These are phyloP conservation scores for Typhlichthys subterraneus DNA, from an alignment of 2,797 vertebrate genomes.

Conservation along the genomic window DNA sequence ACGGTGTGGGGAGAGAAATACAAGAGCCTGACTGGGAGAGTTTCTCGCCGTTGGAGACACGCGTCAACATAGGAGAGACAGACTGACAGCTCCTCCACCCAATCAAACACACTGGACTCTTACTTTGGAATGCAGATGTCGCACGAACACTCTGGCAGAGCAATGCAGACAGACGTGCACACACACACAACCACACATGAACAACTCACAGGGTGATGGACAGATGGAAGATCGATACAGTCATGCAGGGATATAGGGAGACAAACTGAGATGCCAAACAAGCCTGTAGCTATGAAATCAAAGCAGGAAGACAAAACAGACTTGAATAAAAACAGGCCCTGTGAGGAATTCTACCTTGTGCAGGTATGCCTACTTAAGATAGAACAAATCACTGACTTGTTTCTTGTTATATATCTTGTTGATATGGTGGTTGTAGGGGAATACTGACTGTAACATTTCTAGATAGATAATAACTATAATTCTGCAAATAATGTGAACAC, in stretches of 20 bases:
- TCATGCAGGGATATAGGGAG: background rate
- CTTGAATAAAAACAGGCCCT: too few species aligned
- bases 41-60: constrained; percentile 18
- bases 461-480: too few species aligned
- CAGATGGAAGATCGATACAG: constrained; percentile 20
- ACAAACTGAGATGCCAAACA: constrained; percentile 30
- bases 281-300: constrained; percentile 34
- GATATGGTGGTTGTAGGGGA: too few species aligned
- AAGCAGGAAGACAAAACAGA: constrained; percentile 9
- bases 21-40: constrained; percentile 18
- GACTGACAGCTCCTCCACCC: background rate
- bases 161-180: background rate
- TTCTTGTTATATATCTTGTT: too few species aligned
- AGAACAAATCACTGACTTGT: too few species aligned
- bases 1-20: constrained; percentile 13
- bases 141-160: constrained; percentile 10
- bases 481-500: too few species aligned
- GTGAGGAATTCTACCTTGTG: too few species aligned
- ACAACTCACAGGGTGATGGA: constrained; percentile 2
- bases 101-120: background rate
- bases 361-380: too few species aligned
- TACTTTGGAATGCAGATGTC: constrained; percentile 14
- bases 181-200: background rate
- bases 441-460: too few species aligned
- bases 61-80: constrained; percentile 13